Evolutionary conservation across 2,797 vertebrate species (phyloP).

Genomic region (Etheostoma nigrum): DNA sequence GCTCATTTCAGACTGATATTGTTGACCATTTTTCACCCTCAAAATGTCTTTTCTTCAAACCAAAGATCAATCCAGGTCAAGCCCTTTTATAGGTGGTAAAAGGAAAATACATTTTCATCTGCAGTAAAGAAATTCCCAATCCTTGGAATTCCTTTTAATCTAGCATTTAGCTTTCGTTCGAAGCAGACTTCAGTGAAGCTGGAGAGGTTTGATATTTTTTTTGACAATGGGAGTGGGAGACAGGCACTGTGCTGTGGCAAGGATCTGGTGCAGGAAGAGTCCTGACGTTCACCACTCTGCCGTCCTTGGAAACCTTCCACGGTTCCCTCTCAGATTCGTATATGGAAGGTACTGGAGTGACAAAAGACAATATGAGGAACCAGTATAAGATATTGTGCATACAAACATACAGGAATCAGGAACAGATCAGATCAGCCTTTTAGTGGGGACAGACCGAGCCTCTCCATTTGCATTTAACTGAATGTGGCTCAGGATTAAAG

Average conservation of each 20-base stretch:
- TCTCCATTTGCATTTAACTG: constrained; percentile 42
- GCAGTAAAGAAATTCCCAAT: constrained; percentile 38
- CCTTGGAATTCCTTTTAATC: constrained; percentile 26
- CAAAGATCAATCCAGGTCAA: constrained; percentile 46
- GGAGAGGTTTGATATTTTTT: constrained; percentile 1
- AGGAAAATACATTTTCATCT: constrained; percentile 27
- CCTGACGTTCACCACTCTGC: constrained; percentile 40
- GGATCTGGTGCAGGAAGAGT: constrained; percentile 47
- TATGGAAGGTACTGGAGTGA: constrained; percentile 93
- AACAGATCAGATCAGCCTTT: constrained; percentile 13
- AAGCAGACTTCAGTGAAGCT: constrained; percentile 23
- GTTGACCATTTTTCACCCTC: constrained; percentile 5
- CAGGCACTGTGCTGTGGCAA: constrained; percentile 61
- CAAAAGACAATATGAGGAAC: constrained; percentile 39
- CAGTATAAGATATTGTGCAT: constrained; percentile 10
- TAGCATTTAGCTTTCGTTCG: constrained; percentile 4
- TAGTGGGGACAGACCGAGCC: constrained; percentile 3
- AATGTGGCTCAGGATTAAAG: constrained; percentile 21
- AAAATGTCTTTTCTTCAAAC: constrained; percentile 24
- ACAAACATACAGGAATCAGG: background rate
- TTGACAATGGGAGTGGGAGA: constrained; percentile 15
- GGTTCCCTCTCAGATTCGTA: constrained; percentile 91
- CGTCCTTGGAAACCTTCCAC: constrained; percentile 26
- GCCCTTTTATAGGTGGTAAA: constrained; percentile 51
- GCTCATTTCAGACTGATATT: constrained; percentile 13